These are phyloP conservation scores for Labeo calbasu DNA, from an alignment of 2,797 vertebrate species.

Conservation along the genomic window DNA sequence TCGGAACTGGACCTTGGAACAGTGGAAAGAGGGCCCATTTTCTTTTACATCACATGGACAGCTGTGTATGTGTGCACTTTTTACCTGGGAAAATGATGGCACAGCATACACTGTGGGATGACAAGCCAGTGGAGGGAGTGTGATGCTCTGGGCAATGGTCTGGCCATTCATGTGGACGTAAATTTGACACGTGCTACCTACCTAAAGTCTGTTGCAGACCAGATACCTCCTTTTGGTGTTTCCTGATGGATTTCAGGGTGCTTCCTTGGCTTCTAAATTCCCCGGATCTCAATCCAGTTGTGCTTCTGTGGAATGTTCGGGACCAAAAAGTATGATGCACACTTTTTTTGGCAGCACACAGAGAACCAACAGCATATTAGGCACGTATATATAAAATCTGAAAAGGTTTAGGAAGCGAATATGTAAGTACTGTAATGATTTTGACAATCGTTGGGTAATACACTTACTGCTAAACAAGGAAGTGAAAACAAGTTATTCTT, in stretches of 20 bases:
- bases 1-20: too few relatives aligned
- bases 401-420: neutral
- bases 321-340: neutral
- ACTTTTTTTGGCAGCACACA: neutral
- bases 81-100: too few relatives aligned
- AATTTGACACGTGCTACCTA: neutral
- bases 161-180: neutral
- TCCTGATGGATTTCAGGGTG: neutral
- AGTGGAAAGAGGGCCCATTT: too few relatives aligned
- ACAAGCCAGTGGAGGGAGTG: neutral
- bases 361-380: neutral
- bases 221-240: neutral
- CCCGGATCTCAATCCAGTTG: neutral
- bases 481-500: slow-evolving; percentile 37
- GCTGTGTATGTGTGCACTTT: too few relatives aligned
- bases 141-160: neutral
- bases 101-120: too few relatives aligned
- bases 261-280: neutral
- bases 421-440: neutral
- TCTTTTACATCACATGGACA: too few relatives aligned
- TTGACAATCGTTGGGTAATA: neutral
- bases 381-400: too few relatives aligned
- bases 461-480: neutral
- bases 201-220: neutral
- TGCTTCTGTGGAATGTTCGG: neutral